Base-by-base conservation (phyloP, 2,888 invertebrate genomes). In the Petrolisthes cinctipes region DNA sequence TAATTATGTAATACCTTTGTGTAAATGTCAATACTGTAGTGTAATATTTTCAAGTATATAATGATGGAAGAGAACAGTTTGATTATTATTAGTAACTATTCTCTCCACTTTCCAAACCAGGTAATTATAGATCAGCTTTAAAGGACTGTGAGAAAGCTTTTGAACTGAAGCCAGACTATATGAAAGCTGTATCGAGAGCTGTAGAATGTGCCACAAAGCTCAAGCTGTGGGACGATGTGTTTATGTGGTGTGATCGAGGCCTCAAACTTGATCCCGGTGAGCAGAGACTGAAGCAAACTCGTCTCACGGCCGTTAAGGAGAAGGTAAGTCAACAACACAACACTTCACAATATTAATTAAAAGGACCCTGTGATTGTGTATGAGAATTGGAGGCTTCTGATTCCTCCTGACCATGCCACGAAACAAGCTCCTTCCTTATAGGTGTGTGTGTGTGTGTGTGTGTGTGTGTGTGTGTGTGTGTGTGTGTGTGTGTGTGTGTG, bases 171-270 rank as follows among this genome's bases (percentile, higher is more conserved):
- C 94, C 96, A 0, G 94, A 95, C 89, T 97, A 98, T 92, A 92
- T 94, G 0, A 98, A 99, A 94, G 96, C 97, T 0, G 93, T 95
- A 86, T 92, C 95, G 61, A 93, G 97, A 92, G 97, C 97, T 1
- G 96, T 96, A 0, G 95, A 96, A 91, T 96, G 96, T 91, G 95
- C 95, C 83, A 94, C 94, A 85, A 93, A 95, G 91, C 92, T 96
- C 86, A 93, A 94, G 56, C 94, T 95, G 91, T 96, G 95, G 92
- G 95, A 96, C n/a, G 94, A 95, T 73, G 81, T 86, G 23, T 85
- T 90, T 81, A 68, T 66, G 6, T 89, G 89, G 89, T 87, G 89
- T 83, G 89, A 90, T 37, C 76, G 66, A 81, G 90, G 89, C 23
- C 88, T 90, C 57, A 37, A 54, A 57, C 23, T 89, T 14, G 85